A percentile compares a stretch with the other conserved stretches of the same genome.
These are phyloP conservation scores for Heliconius melpomene DNA, from an alignment of 1,140 invertebrate species.

Conservation along the genomic window DNA sequence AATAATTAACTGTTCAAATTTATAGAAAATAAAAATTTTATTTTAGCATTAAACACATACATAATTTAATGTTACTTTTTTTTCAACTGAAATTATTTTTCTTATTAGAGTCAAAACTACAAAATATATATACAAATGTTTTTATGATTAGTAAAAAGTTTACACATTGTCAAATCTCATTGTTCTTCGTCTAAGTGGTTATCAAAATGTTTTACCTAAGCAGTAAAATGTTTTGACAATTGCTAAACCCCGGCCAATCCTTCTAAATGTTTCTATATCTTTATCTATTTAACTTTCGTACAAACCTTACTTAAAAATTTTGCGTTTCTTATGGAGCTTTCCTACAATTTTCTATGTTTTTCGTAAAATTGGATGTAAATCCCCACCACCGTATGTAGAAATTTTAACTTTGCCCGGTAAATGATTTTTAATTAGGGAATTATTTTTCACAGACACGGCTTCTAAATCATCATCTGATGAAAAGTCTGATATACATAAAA, in stretches of 20 bases:
- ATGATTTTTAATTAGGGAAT: slow-evolving; percentile 60
- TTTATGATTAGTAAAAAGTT: slow-evolving; percentile 76
- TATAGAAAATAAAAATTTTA: neutral
- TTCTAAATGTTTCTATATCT: neutral
- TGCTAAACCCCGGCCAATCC: neutral
- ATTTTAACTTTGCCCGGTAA: slow-evolving; percentile 59
- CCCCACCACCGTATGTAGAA: slow-evolving; percentile 71
- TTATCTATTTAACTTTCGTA: neutral
- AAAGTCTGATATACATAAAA: slow-evolving; percentile 66
- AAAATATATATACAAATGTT: slow-evolving; percentile 74
- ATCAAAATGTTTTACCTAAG: slow-evolving; percentile 49
- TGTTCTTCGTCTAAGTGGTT: slow-evolving; percentile 11
- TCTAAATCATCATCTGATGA: slow-evolving; percentile 71
- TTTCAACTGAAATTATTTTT: slow-evolving; percentile 63
- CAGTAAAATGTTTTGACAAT: neutral
- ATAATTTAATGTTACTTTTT: slow-evolving; percentile 38
- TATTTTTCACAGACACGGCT: slow-evolving; percentile 58
- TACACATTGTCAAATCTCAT: slow-evolving; percentile 43
- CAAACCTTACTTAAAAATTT: neutral
- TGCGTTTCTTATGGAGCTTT: neutral
- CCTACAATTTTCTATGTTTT: slow-evolving; percentile 54
- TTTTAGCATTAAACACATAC: slow-evolving; percentile 8
- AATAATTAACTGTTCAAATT: neutral
- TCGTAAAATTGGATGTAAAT: slow-evolving; percentile 68
- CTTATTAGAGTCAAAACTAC: slow-evolving; percentile 69